Conservation (phyloP, 2,888 invertebrate species). For the Xylocampa areola region DNA sequence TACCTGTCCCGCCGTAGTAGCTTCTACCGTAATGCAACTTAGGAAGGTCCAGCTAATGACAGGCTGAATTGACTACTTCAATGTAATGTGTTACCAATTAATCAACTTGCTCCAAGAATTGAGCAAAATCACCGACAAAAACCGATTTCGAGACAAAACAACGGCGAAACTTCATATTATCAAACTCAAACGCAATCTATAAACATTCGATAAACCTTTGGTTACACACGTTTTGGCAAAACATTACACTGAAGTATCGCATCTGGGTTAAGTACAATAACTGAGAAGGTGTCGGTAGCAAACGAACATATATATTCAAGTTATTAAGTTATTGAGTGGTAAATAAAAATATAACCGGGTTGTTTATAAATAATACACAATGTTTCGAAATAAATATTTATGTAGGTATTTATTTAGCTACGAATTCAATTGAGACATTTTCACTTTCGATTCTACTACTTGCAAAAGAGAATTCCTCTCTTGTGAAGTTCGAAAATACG, state of each 20-base stretch:
- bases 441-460: too few relatives aligned
- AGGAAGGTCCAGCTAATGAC: too few relatives aligned
- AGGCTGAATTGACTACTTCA: too few relatives aligned
- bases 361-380: slow-evolving; percentile 8
- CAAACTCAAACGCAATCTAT: background rate
- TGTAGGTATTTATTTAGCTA: slow-evolving; percentile 21
- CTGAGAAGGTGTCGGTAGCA: background rate
- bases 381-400: slow-evolving; percentile 19
- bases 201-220: slow-evolving; percentile 1
- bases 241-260: background rate
- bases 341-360: background rate
- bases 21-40: too few relatives aligned
- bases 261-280: background rate
- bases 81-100: background rate
- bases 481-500: too few relatives aligned
- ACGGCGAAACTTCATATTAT: background rate
- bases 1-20: too few relatives aligned
- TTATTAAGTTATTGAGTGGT: background rate
- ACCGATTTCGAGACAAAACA: slow-evolving; percentile 4
- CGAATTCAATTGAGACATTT: too few relatives aligned
- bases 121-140: background rate
- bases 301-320: background rate
- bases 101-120: background rate
- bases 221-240: background rate
- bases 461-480: too few relatives aligned